Conservation (phyloP, 2,888 invertebrate species). For the Drosophila infuscata region DNA sequence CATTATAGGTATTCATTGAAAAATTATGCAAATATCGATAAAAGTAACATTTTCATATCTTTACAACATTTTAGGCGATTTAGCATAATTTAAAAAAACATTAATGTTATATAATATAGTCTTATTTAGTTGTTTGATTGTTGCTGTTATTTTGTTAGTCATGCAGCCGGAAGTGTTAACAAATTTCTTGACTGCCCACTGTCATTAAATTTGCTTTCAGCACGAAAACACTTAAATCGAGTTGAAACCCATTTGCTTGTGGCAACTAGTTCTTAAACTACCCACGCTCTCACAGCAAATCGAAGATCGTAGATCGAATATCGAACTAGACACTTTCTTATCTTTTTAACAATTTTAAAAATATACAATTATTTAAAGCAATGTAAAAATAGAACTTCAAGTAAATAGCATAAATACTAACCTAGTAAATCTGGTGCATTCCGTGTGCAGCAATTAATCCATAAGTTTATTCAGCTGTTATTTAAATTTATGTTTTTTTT, state of each 20-base stretch:
- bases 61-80: conserved; percentile 4
- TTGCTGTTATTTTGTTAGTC: conserved; percentile 14
- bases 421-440: conserved; percentile 23
- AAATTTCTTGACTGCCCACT: conserved; percentile 50
- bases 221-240: conserved; percentile 12
- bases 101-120: conserved; percentile 23
- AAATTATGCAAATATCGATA: conserved; percentile 57
- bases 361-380: not conserved
- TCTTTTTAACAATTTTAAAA: conserved; percentile 22
- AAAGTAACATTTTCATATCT: conserved; percentile 15
- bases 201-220: conserved; percentile 7
- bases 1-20: conserved; percentile 18
- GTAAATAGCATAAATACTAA: conserved; percentile 25
- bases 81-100: conserved; percentile 14
- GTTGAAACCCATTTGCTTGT: conserved; percentile 20
- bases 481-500: conserved; percentile 17
- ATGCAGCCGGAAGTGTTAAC: conserved; percentile 39
- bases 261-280: conserved; percentile 30
- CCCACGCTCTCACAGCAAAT: conserved; percentile 26
- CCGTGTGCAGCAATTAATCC: conserved; percentile 19
- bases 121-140: not conserved
- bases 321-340: conserved; percentile 18
- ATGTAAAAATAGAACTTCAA: not conserved
- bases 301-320: not conserved
- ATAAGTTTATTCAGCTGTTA: conserved; percentile 31